phyloP scores from a whole-genome alignment of 1,140 invertebrate species.

The Drosophila sturtevanti region DNA sequence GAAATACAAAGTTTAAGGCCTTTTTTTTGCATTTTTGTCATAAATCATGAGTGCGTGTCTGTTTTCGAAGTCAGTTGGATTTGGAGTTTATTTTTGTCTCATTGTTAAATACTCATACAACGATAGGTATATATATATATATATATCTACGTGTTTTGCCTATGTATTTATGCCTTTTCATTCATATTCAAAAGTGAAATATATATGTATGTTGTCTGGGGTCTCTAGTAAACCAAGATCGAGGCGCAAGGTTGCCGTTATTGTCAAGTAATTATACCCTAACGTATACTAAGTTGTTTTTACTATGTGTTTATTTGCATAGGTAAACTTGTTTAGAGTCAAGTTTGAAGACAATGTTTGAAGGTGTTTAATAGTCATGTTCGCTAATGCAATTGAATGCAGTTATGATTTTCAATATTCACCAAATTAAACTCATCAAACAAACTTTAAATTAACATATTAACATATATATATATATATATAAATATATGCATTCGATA shows the following conservation, averaged over 20 bases:
- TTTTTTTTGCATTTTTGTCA: conserved; percentile 49
- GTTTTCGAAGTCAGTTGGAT: conserved; percentile 39
- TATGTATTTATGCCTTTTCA: conserved; percentile 58
- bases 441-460: too few species aligned
- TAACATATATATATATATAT: too few species aligned
- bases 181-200: conserved; percentile 56
- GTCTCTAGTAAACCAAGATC: conserved; percentile 59
- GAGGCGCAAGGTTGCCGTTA: conserved; percentile 76
- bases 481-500: too few species aligned
- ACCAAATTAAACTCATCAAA: too few species aligned
- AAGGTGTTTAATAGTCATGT: neutral
- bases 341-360: conserved; percentile 5
- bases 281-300: conserved; percentile 22
- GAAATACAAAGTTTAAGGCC: conserved; percentile 64
- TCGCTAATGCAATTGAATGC: too few species aligned
- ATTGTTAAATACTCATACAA: conserved; percentile 45
- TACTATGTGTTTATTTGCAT: conserved; percentile 9
- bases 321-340: neutral
- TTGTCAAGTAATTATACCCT: conserved; percentile 75
- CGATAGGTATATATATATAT: conserved; percentile 8
- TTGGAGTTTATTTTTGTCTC: conserved; percentile 43
- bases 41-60: conserved; percentile 62
- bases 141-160: too few species aligned
- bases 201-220: conserved; percentile 44
- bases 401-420: too few species aligned